Base-by-base conservation (phyloP, 2,888 invertebrate species). In the Eurytoma californica region DNA sequence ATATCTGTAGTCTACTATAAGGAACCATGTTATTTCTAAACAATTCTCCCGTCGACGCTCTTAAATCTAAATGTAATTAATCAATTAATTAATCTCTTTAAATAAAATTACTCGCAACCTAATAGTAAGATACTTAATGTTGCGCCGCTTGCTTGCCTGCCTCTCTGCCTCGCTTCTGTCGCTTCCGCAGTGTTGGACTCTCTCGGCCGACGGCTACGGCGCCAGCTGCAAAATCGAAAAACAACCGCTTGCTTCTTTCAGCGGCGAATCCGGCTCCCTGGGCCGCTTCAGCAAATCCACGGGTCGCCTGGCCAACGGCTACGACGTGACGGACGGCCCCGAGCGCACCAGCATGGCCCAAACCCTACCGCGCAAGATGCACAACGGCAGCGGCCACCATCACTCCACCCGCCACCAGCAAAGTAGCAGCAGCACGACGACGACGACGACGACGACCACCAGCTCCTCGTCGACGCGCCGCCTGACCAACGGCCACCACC, bases 221-320 rank as follows among this genome's bases (percentile, higher is more conserved):
- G 39, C 7, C 39, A 39, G 39, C 39, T 9, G 5, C 39, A 39
- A 39, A 39, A 9, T 39, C 39, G 39, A 39, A 39, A 39, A 39
- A 20, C 57, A 20, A 18, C 24, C 24, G 39, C 24, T 47, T 53
- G 18, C 61, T 14, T 61, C 24, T 80, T 94, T 83, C 93, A 94
- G 94, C 91, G 93, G 93, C 83, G 93, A 93, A 88, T 93, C 93
- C 88, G 93, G 93, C 85, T 96, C 96, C 55, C 92, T 96, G 86
- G 96, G 96, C 80, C 93, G 96, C 83, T 94, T 95, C 91, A 96
- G 95, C 92, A 96, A 96, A 91, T 95, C 95, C 28, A 94, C 95
- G 67, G 94, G 95, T 88, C 93, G 95, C 80, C 90, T 95, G 85
- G 91, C 91, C 79, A 91, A 91, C 82, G 92, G 92, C 14, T 72